Evolutionary conservation across 2,113 vertebrate genomes (phyloP).

Genomic region (Suncus etruscus): DNA sequence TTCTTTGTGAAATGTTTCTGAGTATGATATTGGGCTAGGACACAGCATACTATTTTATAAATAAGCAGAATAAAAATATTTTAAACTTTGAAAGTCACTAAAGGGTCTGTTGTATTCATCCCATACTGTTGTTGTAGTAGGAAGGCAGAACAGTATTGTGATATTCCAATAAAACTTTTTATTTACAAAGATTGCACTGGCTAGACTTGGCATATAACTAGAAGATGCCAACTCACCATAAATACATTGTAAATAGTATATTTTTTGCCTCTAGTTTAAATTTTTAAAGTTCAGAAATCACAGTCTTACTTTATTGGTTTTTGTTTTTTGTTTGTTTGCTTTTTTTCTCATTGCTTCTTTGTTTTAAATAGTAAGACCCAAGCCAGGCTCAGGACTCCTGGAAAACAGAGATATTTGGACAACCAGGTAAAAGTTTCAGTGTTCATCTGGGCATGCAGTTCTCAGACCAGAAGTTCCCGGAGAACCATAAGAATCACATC

Average conservation of each 20-base stretch:
- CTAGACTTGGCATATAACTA: neutral
- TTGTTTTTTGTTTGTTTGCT: too few species aligned
- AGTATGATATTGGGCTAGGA: neutral
- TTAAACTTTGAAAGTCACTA: neutral
- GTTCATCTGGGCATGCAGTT: too few species aligned
- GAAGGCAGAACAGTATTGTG: neutral
- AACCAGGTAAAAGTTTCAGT: too few species aligned
- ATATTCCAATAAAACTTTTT: conserved; percentile 4
- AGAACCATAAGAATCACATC: too few species aligned
- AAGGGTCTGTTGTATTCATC: too few species aligned
- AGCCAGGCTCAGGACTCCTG: too few species aligned
- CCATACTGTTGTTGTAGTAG: neutral
- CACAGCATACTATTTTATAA: neutral
- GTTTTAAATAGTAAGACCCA: too few species aligned
- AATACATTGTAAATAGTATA: neutral
- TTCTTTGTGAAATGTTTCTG: neutral
- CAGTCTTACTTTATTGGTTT: neutral
- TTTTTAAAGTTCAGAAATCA: neutral
- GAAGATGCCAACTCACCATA: neutral
- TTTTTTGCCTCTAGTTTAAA: neutral
- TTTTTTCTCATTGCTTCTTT: too few species aligned
- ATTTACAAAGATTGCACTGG: neutral
- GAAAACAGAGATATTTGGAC: too few species aligned
- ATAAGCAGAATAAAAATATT: neutral
- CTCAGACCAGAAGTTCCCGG: too few species aligned